Evolutionary conservation across 2,888 invertebrate genomes (phyloP).

Genomic region (Pristionchus japonicus): DNA sequence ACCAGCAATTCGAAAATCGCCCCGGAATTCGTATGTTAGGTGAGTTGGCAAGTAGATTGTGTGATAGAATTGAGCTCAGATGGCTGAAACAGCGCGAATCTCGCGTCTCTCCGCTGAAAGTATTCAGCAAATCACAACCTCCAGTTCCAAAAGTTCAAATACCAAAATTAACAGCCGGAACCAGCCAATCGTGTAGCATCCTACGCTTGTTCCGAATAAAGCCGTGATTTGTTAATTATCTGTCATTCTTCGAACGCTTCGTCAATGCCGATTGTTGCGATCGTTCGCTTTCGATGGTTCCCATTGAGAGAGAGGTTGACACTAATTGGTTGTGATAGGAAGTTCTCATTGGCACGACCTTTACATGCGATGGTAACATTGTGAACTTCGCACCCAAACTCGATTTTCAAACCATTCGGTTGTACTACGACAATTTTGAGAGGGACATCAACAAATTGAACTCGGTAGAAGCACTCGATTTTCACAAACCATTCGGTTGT

Average conservation of each 20-base stretch:
- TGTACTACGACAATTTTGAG: background rate
- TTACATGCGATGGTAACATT: background rate
- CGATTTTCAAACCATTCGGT: slow-evolving; percentile 1
- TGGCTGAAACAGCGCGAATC: background rate
- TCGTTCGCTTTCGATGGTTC: background rate
- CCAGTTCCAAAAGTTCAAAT: background rate
- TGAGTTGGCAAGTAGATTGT: background rate
- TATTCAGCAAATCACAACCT: background rate
- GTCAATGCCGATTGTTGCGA: background rate
- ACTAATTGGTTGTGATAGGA: background rate
- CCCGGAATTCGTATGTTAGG: background rate
- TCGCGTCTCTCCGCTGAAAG: background rate
- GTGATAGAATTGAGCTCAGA: background rate
- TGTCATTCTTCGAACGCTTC: background rate
- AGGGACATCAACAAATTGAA: background rate
- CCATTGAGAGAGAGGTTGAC: background rate
- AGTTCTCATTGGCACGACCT: background rate
- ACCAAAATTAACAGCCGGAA: background rate
- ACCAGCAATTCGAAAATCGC: background rate
- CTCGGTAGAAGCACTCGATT: background rate
- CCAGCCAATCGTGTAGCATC: background rate
- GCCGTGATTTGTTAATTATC: background rate
- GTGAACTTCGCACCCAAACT: background rate
- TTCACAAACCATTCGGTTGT: background rate
- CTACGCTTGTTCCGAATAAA: background rate